Evolutionary conservation across 1,140 invertebrate species (phyloP).

Genomic region (Manduca sexta): DNA sequence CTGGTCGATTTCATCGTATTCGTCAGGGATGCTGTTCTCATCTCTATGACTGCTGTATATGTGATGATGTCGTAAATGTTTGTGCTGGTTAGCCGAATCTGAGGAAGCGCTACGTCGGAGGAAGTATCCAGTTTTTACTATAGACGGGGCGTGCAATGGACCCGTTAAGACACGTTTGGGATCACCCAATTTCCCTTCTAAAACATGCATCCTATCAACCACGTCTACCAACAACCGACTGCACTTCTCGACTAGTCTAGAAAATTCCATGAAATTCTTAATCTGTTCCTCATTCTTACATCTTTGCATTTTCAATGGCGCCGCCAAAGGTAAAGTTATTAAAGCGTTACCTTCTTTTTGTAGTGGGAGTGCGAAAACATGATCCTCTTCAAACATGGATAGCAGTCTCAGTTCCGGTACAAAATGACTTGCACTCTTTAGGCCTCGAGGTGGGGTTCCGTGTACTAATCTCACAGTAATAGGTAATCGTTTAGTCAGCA

Average conservation of each 20-base stretch:
- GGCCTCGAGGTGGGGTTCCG: constrained; percentile 85
- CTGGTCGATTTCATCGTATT: constrained; percentile 97
- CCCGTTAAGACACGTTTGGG: constrained; percentile 72
- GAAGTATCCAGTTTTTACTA: constrained; percentile 76
- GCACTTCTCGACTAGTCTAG: constrained; percentile 85
- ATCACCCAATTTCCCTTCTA: constrained; percentile 85
- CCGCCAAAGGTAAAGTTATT: constrained; percentile 87
- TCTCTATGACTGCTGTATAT: constrained; percentile 70
- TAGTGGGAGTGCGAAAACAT: constrained; percentile 88
- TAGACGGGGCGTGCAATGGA: constrained; percentile 67
- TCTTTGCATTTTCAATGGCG: constrained; percentile 88
- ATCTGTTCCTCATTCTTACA: constrained; percentile 89
- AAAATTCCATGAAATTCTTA: constrained; percentile 85
- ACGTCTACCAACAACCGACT: constrained; percentile 86
- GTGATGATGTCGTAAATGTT: constrained; percentile 66
- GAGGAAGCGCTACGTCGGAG: constrained; percentile 82
- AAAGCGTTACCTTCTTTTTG: constrained; percentile 85
- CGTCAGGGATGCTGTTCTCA: constrained; percentile 78
- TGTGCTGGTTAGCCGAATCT: constrained; percentile 78
- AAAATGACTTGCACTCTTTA: constrained; percentile 86
- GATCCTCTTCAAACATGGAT: constrained; percentile 89
- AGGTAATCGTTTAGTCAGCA: constrained; percentile 90
- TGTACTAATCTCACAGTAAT: constrained; percentile 93
- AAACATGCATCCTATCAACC: constrained; percentile 86
- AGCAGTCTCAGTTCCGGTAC: constrained; percentile 88